These are phyloP conservation scores for Sitodiplosis mosellana DNA, from an alignment of 1,140 invertebrate genomes.

Conservation along the genomic window DNA sequence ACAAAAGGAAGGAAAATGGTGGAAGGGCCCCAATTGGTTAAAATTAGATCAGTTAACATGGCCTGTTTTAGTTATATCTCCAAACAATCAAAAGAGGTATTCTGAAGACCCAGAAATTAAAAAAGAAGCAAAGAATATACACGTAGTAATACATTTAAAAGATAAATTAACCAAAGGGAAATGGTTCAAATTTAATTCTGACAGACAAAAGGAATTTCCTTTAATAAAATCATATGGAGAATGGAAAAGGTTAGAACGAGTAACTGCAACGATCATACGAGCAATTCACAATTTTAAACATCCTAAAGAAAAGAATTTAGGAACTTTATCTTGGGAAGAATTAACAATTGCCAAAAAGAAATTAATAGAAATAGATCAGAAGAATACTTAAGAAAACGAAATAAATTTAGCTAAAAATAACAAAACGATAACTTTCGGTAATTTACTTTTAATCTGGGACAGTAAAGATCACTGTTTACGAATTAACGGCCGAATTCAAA, in stretches of 20 bases:
- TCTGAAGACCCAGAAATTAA: background rate
- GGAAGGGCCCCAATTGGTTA: conserved; percentile 11
- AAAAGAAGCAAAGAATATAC: background rate
- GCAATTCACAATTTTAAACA: too few species aligned
- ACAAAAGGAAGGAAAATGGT: conserved; percentile 12
- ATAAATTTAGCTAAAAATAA: background rate
- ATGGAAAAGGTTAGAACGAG: too few species aligned
- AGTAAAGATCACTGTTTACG: background rate
- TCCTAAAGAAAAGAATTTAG: too few species aligned
- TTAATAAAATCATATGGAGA: too few species aligned
- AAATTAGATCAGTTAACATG: background rate
- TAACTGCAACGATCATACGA: too few species aligned
- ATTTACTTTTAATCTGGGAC: background rate
- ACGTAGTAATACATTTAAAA: background rate
- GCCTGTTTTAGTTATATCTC: too few species aligned
- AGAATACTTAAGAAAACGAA: background rate
- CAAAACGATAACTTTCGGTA: background rate
- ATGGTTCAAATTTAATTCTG: background rate
- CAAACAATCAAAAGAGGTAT: background rate
- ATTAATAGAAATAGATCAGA: too few species aligned
- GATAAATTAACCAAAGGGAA: background rate
- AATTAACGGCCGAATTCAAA: background rate
- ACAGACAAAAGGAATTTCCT: too few species aligned
- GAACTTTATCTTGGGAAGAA: too few species aligned
- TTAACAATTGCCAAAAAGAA: too few species aligned